phyloP scores from a whole-genome alignment of 2,113 vertebrate genomes.

The Paramormyrops kingsleyae region DNA sequence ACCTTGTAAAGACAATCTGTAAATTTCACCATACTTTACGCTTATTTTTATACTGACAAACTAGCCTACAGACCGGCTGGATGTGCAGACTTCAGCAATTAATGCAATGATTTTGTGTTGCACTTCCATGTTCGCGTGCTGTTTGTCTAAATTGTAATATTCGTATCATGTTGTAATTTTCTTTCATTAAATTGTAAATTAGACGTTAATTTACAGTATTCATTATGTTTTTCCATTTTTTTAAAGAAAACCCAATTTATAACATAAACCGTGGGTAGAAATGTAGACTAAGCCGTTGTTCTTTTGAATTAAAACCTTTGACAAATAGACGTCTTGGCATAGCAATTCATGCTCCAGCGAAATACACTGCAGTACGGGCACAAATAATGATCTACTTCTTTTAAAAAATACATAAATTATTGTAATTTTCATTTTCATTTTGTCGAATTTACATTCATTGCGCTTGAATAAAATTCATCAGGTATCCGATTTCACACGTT shows the following conservation, averaged over 20 bases:
- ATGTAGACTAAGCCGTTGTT: background rate
- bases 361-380: background rate
- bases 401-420: background rate
- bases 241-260: background rate
- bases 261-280: background rate
- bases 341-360: background rate
- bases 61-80: background rate
- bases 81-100: background rate
- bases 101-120: constrained; percentile 5
- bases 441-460: background rate
- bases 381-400: background rate
- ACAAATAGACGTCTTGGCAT: background rate
- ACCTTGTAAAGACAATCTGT: constrained; percentile 39
- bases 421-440: background rate
- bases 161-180: background rate
- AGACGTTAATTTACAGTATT: background rate
- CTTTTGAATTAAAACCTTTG: background rate
- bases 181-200: constrained; percentile 13
- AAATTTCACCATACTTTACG: constrained; percentile 22
- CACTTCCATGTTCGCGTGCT: constrained; percentile 1
- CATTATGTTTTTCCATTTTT: background rate
- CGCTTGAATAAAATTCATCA: background rate
- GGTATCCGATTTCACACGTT: background rate
- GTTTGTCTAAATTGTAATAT: constrained; percentile 9
- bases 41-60: constrained; percentile 11